Conservation (phyloP, 23 tunicate genomes). For the Diplosoma virens region DNA sequence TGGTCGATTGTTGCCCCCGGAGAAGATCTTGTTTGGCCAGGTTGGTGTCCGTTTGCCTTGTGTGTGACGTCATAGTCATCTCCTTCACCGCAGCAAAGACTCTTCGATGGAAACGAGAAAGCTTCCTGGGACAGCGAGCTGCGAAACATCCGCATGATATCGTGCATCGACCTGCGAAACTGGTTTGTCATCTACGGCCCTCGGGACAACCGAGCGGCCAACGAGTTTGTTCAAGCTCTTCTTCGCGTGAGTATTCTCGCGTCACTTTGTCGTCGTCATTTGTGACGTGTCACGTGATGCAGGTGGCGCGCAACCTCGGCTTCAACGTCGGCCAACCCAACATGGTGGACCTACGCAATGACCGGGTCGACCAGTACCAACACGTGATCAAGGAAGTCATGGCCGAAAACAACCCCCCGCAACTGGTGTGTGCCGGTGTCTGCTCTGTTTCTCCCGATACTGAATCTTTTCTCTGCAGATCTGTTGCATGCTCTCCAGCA, state of each 20-base stretch:
- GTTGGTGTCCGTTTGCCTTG: neutral
- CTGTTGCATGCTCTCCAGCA: slow-evolving; percentile 65
- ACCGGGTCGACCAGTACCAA: slow-evolving; percentile 41
- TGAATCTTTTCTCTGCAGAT: slow-evolving; percentile 38
- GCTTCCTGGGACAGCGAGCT: slow-evolving; percentile 87
- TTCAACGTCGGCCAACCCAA: slow-evolving; percentile 65
- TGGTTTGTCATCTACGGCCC: slow-evolving; percentile 55
- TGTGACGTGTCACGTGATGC: neutral
- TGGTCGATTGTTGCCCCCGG: slow-evolving; percentile 56
- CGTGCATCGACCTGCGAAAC: slow-evolving; percentile 51
- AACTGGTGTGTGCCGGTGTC: slow-evolving; percentile 35
- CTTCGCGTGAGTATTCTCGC: slow-evolving; percentile 28
- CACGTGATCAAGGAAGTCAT: slow-evolving; percentile 37
- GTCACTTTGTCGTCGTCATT: neutral
- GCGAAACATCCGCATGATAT: slow-evolving; percentile 40
- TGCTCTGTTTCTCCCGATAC: too few relatives aligned
- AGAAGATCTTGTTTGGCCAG: slow-evolving; percentile 54
- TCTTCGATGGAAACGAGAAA: slow-evolving; percentile 3
- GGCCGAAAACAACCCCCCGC: slow-evolving; percentile 10
- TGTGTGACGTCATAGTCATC: neutral
- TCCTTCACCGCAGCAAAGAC: neutral
- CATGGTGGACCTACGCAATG: slow-evolving; percentile 11
- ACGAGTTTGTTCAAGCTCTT: slow-evolving; percentile 59
- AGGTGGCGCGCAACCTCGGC: slow-evolving; percentile 72
- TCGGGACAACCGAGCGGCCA: slow-evolving; percentile 54